Percentiles rank a stretch among this genome's conserved stretches.
These are phyloP conservation scores for Lampropteryx suffumata DNA, from an alignment of 2,888 invertebrate species.

Conservation along the genomic window DNA sequence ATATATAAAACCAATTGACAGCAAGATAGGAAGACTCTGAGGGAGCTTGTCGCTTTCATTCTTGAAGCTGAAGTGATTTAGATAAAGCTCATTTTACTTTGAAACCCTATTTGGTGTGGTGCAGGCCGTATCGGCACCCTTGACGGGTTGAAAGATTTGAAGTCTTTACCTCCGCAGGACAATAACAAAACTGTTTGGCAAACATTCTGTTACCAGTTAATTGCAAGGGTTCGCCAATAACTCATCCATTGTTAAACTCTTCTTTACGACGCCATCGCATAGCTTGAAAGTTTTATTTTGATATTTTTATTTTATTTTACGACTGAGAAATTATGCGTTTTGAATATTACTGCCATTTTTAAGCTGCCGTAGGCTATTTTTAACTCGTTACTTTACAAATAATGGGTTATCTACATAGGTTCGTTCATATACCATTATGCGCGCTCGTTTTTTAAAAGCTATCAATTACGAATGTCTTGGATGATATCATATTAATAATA, in stretches of 20 bases:
- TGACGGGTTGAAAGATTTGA: constrained; percentile 56
- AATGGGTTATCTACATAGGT: neutral
- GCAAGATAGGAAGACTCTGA: too few relatives aligned
- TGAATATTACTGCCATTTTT: constrained; percentile 23
- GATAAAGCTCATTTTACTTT: constrained; percentile 1
- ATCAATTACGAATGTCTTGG: too few relatives aligned
- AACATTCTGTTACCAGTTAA: constrained; percentile 69
- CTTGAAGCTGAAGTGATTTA: neutral
- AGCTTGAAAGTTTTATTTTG: constrained; percentile 42
- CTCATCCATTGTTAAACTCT: constrained; percentile 59
- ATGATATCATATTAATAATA: too few relatives aligned
- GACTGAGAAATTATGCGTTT: constrained; percentile 32
- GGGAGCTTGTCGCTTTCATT: neutral
- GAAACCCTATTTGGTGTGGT: neutral
- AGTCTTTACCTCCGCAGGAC: constrained; percentile 46
- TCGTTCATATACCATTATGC: too few relatives aligned
- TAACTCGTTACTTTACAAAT: constrained; percentile 5
- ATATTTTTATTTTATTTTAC: constrained; percentile 27
- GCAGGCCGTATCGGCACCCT: constrained; percentile 1
- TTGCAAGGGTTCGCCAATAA: constrained; percentile 74
- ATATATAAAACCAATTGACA: too few relatives aligned
- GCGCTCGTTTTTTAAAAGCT: too few relatives aligned
- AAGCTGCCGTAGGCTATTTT: constrained; percentile 9
- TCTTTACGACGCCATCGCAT: constrained; percentile 58
- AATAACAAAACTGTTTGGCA: constrained; percentile 62